These are phyloP conservation scores for Chirona hameri DNA, from an alignment of 2,888 invertebrate species.

Conservation along the genomic window DNA sequence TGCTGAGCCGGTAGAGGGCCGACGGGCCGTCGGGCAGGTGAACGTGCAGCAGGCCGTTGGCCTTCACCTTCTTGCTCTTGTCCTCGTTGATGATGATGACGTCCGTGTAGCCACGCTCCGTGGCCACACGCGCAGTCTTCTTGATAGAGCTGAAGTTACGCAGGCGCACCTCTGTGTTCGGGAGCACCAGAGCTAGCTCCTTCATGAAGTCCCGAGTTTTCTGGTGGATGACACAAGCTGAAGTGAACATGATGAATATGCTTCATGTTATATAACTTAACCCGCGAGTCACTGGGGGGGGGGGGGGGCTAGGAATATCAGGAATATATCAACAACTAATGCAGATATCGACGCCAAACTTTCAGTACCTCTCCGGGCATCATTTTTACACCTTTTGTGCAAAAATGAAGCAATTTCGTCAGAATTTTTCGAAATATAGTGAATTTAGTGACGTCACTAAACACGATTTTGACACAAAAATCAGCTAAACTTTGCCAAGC, in stretches of 20 bases:
- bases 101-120: slow-evolving; percentile 71
- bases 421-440: too few relatives aligned
- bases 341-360: too few relatives aligned
- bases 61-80: slow-evolving; percentile 62
- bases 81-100: slow-evolving; percentile 92
- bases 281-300: background rate
- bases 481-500: too few relatives aligned
- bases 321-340: too few relatives aligned
- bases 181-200: slow-evolving; percentile 85
- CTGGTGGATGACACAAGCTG: slow-evolving; percentile 32
- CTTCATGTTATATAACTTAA: too few relatives aligned
- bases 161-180: slow-evolving; percentile 82
- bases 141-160: slow-evolving; percentile 87
- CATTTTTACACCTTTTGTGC: too few relatives aligned
- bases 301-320: too few relatives aligned
- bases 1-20: slow-evolving; percentile 90
- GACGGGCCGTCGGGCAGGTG: slow-evolving; percentile 97
- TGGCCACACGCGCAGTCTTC: slow-evolving; percentile 82
- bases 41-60: slow-evolving; percentile 82
- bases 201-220: slow-evolving; percentile 55
- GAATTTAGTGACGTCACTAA: too few relatives aligned
- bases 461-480: too few relatives aligned
- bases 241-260: too few relatives aligned
- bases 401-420: too few relatives aligned
- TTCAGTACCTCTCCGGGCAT: too few relatives aligned